phyloP scores from a whole-genome alignment of 37 sponge, comb jelly and placozoan species.

The Tethya wilhelma region DNA sequence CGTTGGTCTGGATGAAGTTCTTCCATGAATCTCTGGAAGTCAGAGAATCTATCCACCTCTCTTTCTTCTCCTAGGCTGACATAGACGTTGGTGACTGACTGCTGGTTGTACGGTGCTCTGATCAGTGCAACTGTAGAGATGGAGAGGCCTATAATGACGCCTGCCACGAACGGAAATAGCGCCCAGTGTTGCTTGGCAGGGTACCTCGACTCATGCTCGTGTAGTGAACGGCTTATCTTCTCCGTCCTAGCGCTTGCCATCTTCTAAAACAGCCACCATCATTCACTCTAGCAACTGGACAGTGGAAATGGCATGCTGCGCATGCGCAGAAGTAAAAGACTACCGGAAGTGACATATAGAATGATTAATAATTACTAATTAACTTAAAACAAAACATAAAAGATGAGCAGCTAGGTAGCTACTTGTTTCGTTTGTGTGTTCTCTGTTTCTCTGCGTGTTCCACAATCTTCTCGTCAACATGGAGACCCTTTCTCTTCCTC shows the following conservation, averaged over 20 bases:
- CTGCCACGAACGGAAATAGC: conserved; percentile 28
- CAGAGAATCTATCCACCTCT: background rate
- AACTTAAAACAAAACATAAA: background rate
- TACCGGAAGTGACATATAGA: no score
- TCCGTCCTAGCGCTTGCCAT: no score
- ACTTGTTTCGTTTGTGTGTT: conserved; percentile 69
- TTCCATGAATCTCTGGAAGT: conserved; percentile 13
- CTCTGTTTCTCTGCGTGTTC: conserved; percentile 97
- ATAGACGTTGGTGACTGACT: conserved; percentile 30
- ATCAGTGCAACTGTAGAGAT: conserved; percentile 29
- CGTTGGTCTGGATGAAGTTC: background rate
- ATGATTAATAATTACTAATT: no score
- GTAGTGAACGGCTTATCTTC: no score
- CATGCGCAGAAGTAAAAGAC: background rate
- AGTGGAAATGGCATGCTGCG: background rate
- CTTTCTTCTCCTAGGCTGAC: background rate
- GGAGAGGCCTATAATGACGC: conserved; percentile 26
- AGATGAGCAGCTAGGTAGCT: background rate
- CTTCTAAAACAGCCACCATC: no score
- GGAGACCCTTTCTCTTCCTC: conserved; percentile 90
- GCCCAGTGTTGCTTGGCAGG: no score
- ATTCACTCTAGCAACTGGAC: background rate
- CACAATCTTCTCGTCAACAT: conserved; percentile 89
- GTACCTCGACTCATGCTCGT: no score
- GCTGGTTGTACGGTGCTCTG: conserved; percentile 18